phyloP scores from a whole-genome alignment of 2,888 invertebrate genomes.

The Oscheius sp. region DNA sequence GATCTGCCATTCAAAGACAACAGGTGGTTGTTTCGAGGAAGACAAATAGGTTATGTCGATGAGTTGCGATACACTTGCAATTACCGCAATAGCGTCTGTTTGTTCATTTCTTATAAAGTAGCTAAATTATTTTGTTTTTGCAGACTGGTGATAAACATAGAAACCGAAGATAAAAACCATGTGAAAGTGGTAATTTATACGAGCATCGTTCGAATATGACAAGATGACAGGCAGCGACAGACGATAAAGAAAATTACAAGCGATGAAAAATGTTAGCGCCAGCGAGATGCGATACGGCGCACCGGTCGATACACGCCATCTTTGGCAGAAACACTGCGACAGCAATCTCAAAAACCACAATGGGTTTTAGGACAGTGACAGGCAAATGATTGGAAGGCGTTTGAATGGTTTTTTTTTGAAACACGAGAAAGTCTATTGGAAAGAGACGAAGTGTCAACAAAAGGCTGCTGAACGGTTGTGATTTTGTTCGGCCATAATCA shows the following conservation, averaged over 20 bases:
- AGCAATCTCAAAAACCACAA: neutral
- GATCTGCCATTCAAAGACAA: slow-evolving; percentile 31
- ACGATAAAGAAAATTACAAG: slow-evolving; percentile 9
- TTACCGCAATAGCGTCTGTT: neutral
- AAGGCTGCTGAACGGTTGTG: neutral
- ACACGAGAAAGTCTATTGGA: too few species aligned
- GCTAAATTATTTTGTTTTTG: too few species aligned
- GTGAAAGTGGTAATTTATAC: too few species aligned
- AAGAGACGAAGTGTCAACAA: neutral
- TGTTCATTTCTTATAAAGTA: neutral
- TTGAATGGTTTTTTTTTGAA: too few species aligned
- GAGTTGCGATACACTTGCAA: neutral
- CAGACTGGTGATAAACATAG: too few species aligned
- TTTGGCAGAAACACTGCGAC: slow-evolving; percentile 23
- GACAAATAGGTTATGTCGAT: slow-evolving; percentile 24
- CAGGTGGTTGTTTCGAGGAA: slow-evolving; percentile 32
- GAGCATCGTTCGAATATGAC: neutral
- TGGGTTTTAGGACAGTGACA: too few species aligned
- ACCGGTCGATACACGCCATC: slow-evolving; percentile 31
- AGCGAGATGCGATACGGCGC: slow-evolving; percentile 31
- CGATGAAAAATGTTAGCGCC: slow-evolving; percentile 14
- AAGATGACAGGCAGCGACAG: neutral
- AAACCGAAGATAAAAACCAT: too few species aligned
- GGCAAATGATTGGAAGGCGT: too few species aligned
- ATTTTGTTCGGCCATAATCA: neutral